These are phyloP conservation scores for Ecdyonurus torrentis DNA, from an alignment of 2,888 invertebrate genomes.

Conservation along the genomic window DNA sequence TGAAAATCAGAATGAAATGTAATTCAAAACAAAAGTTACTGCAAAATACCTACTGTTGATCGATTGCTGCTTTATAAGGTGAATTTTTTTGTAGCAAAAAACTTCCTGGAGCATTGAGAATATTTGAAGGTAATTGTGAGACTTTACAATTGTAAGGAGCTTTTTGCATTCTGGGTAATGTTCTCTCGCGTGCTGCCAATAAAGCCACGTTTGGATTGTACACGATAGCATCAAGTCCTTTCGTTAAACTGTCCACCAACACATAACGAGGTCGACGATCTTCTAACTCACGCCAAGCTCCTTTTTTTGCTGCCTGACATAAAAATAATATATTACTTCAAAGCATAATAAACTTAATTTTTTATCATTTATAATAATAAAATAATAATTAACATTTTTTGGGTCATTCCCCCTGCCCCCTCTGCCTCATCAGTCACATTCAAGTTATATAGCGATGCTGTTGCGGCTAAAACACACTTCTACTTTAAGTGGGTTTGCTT, in stretches of 20 bases:
- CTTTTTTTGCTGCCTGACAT: not conserved
- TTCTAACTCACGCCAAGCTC: not conserved
- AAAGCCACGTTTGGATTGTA: not conserved
- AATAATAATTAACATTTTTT: no score
- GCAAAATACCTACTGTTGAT: not conserved
- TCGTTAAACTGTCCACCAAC: not conserved
- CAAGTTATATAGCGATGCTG: no score
- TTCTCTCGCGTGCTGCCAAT: not conserved
- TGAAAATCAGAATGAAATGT: no score
- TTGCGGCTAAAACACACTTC: no score
- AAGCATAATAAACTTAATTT: no score
- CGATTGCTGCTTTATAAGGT: not conserved
- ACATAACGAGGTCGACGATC: not conserved
- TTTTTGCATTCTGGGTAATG: not conserved
- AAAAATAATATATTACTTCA: no score
- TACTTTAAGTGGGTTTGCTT: no score
- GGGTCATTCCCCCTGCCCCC: no score
- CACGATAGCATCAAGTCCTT: not conserved
- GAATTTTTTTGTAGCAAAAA: not conserved
- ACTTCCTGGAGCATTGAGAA: not conserved
- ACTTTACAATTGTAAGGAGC: not conserved
- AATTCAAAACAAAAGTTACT: no score
- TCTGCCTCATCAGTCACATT: no score
- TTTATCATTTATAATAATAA: no score
- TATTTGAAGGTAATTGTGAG: not conserved